Base-by-base conservation (phyloP, 2,888 invertebrate genomes). In the Mythimna pallens region DNA sequence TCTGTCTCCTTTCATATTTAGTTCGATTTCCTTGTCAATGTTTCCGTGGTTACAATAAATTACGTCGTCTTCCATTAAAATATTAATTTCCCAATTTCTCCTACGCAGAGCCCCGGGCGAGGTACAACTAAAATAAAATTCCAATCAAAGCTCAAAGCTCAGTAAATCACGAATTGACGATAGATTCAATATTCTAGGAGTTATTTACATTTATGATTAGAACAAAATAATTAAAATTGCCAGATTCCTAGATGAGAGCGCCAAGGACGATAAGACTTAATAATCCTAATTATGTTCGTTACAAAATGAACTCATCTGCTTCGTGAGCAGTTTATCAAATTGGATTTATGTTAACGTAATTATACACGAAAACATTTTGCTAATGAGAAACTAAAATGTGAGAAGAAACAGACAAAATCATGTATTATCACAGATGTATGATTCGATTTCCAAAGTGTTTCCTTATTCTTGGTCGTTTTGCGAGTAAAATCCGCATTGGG, bases 321-420 rank as follows among this genome's bases (percentile, higher is more conserved):
- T 80, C 83, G 85, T 86, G 78, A 79, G 74, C 54, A 67, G 66
- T 76, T 82, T 74, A 84, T 80, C 71, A 79, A 79, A 81, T 77
- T 75, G 17, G 79, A 86, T 86, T 62, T 80, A 84, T 78, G 69
- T 80, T 74, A 76, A 61, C 62, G 57, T 74, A 81, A 85, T 83
- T 78, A 80, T 64, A 59, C 30, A 70, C 65, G 58, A 55, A 68
- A 66, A 78, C 34, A 55, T 82, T 67, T 82, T 64, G 30, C 52
- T 65, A 73, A 47, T 40, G 36, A 66, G 17, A 57, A 12, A 34
- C 57, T 58, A 50, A 73, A 61, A 40, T 62, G 10, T 65, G 47
- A n/a, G 9, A 54, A 0, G 43, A 8, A 58, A 20, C 7, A 36
- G 54, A 34, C 14, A 52, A 34, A 47, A 20, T 36, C 20, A 47